phyloP scores from a whole-genome alignment of 2,888 invertebrate species.

The Drosophila quinaria region DNA sequence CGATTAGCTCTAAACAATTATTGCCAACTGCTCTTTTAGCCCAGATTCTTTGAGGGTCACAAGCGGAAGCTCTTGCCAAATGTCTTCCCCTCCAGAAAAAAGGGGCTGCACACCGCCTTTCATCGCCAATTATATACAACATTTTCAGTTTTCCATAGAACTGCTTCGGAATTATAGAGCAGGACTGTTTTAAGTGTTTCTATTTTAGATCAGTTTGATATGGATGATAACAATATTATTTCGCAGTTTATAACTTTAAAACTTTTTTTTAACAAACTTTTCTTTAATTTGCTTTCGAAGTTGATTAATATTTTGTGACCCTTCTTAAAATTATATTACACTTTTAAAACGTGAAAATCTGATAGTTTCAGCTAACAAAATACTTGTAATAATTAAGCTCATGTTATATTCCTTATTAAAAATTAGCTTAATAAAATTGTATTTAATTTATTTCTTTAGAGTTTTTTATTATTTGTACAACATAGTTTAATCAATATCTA shows the following conservation, averaged over 20 bases:
- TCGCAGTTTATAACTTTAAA: neutral
- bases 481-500: no score
- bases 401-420: no score
- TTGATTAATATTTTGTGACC: neutral
- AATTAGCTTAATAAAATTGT: no score
- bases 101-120: neutral
- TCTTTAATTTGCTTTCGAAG: neutral
- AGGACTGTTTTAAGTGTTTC: neutral
- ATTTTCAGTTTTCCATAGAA: slow-evolving; percentile 14
- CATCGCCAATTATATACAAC: slow-evolving; percentile 13
- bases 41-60: slow-evolving; percentile 4
- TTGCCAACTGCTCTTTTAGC: slow-evolving; percentile 17
- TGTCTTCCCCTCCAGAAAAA: neutral
- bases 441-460: no score
- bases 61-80: slow-evolving; percentile 24
- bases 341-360: no score
- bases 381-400: no score
- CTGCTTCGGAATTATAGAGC: neutral
- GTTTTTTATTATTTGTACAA: no score
- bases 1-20: slow-evolving; percentile 38
- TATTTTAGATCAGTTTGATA: neutral
- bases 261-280: neutral
- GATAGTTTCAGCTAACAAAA: no score
- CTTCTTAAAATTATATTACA: neutral
- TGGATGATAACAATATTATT: neutral